Evolutionary conservation across 2,113 vertebrate species (phyloP).

Genomic region (Rattus norvegicus): GRCr8 NC_086032.1:75350001-75350500

Average conservation of each 20-base stretch:
- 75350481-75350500: conserved; percentile 2
- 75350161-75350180: background rate
- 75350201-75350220: background rate
- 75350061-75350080: conserved; percentile 1
- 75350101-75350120: conserved; percentile 23
- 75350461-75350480: background rate
- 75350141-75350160: background rate
- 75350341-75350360: rapidly evolving
- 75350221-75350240: background rate
- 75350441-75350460: conserved; percentile 17
- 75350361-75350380: background rate
- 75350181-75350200: background rate
- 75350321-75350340: background rate
- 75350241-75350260: no score
- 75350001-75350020: background rate
- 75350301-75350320: rapidly evolving
- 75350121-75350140: background rate
- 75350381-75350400: background rate
- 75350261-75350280: rapidly evolving
- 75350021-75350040: background rate
- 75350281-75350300: rapidly evolving
- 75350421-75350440: background rate
- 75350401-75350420: background rate
- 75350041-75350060: background rate
- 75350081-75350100: background rate